Evolutionary conservation across 2,113 vertebrate species (phyloP).

Genomic region (Tamias sibiricus): DNA sequence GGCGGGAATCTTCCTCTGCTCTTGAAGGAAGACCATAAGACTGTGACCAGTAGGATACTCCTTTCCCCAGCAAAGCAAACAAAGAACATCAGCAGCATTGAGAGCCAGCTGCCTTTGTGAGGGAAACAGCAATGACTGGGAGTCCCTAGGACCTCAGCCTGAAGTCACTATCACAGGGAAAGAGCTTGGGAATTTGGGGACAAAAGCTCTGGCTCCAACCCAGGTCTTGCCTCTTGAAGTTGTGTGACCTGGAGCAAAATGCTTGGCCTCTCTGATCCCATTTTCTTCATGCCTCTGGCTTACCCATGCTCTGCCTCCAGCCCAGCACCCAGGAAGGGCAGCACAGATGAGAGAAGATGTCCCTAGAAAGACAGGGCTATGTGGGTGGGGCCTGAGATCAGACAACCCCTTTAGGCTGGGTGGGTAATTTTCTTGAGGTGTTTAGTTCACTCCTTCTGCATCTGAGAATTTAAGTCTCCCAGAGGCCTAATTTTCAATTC

Average conservation of each 20-base stretch:
- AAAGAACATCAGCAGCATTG: not conserved
- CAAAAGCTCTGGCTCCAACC: not conserved
- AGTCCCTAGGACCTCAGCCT: no score
- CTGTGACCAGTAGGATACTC: no score
- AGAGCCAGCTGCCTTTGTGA: not conserved
- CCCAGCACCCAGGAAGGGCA: not conserved
- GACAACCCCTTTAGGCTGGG: not conserved
- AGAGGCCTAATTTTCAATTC: not conserved
- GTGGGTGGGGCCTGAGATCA: not conserved
- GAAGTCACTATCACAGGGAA: no score
- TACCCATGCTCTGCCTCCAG: not conserved
- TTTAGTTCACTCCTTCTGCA: not conserved
- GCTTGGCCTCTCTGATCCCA: not conserved
- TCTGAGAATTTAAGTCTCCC: not conserved
- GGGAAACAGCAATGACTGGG: no score
- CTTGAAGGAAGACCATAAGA: not conserved
- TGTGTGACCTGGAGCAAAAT: not conserved
- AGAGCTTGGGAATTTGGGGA: not conserved
- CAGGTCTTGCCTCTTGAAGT: not conserved
- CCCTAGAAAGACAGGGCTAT: not conserved
- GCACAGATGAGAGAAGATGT: not conserved
- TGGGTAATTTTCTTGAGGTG: not conserved
- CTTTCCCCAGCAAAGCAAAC: not conserved
- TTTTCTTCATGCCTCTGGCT: not conserved
- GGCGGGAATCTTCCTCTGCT: not conserved